These are phyloP conservation scores for Caenorhabditis doughertyi DNA, from an alignment of 2,888 invertebrate species.

Conservation along the genomic window DNA sequence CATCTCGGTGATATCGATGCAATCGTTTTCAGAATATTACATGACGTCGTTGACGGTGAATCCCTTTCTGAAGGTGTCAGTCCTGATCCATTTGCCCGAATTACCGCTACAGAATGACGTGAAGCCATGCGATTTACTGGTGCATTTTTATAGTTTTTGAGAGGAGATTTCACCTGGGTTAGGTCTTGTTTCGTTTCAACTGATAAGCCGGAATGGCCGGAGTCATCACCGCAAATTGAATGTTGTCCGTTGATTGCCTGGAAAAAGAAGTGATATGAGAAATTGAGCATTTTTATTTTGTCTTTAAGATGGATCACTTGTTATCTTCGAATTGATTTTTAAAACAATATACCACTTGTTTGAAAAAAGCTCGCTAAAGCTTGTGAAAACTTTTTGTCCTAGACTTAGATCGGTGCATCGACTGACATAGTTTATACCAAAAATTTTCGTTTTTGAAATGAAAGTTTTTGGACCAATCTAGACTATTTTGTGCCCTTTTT, in stretches of 20 bases:
- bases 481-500: no score
- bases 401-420: no score
- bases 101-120: conserved; percentile 32
- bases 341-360: no score
- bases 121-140: conserved; percentile 45
- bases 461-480: no score
- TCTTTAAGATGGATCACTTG: no score
- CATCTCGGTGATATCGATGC: conserved; percentile 59
- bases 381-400: no score
- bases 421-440: no score
- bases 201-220: conserved; percentile 1
- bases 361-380: no score
- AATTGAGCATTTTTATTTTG: no score
- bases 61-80: not conserved
- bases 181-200: conserved; percentile 61
- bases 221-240: conserved; percentile 36
- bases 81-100: conserved; percentile 3
- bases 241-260: conserved; percentile 57
- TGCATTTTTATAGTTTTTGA: not conserved
- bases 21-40: conserved; percentile 40
- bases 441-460: no score
- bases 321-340: no score
- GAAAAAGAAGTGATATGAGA: no score
- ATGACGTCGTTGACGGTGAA: conserved; percentile 35
- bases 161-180: conserved; percentile 48